A percentile compares a stretch with the other conserved stretches of the same genome.
Conservation (phyloP, 2,113 vertebrate genomes). For the rabbit (Oryctolagus cuniculus) region DNA sequence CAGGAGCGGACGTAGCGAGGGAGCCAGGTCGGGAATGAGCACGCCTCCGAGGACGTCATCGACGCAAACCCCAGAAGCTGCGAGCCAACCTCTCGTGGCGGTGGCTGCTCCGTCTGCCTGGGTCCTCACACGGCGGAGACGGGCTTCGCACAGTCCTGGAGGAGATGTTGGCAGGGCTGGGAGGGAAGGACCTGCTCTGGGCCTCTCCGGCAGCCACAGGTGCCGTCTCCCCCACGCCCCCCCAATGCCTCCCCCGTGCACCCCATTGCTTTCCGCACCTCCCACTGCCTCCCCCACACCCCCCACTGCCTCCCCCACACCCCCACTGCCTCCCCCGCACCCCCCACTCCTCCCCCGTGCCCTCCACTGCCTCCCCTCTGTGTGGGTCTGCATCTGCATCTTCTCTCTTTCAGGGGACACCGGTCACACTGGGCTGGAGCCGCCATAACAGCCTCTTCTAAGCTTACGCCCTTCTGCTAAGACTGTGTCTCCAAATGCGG, state of each 20-base stretch:
- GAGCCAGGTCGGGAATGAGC: too few species aligned
- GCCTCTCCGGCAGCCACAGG: background rate
- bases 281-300: too few species aligned
- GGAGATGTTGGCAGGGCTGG: background rate
- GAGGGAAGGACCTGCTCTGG: background rate
- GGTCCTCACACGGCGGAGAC: background rate
- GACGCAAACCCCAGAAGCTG: too few species aligned
- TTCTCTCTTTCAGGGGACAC: background rate
- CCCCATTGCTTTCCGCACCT: too few species aligned
- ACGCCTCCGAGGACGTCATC: too few species aligned
- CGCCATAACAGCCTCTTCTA: background rate
- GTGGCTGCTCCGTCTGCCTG: rapidly evolving
- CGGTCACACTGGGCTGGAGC: background rate
- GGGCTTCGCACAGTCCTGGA: too few species aligned
- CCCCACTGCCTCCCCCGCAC: too few species aligned
- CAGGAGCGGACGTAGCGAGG: background rate
- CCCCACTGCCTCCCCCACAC: too few species aligned
- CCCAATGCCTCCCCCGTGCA: too few species aligned
- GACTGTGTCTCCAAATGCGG: background rate
- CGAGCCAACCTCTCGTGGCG: background rate
- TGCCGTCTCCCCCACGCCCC: too few species aligned
- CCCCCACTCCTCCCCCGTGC: too few species aligned
- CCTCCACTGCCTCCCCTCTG: background rate
- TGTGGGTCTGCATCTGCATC: background rate
- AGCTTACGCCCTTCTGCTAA: background rate